These are phyloP conservation scores for Amniataba percoides DNA, from an alignment of 2,797 vertebrate species.

Conservation along the genomic window DNA sequence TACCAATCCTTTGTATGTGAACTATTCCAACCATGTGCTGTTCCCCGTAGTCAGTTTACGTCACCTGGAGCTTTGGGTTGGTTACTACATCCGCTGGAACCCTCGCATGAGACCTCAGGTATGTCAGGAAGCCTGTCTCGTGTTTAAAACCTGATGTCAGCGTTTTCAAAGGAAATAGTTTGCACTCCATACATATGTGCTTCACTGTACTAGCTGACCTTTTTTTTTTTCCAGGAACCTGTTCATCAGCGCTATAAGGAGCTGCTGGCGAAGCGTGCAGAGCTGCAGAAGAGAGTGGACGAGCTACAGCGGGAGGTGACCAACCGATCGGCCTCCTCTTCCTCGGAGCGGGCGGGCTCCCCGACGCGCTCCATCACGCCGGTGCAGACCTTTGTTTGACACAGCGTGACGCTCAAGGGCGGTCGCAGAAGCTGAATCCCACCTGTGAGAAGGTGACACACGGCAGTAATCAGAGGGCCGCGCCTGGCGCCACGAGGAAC, in stretches of 20 bases:
- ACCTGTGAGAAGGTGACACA: slow-evolving; percentile 36
- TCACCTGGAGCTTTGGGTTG: slow-evolving; percentile 97
- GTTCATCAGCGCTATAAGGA: slow-evolving; percentile 95
- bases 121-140: slow-evolving; percentile 16
- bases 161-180: not conserved
- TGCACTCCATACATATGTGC: not conserved
- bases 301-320: slow-evolving; percentile 94
- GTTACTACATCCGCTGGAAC: slow-evolving; percentile 99
- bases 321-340: slow-evolving; percentile 89
- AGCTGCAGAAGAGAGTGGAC: slow-evolving; percentile 96
- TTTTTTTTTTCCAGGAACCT: slow-evolving; percentile 86
- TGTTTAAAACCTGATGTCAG: not conserved
- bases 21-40: slow-evolving; percentile 95
- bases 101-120: slow-evolving; percentile 97
- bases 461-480: slow-evolving; percentile 14
- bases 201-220: not conserved
- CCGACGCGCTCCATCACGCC: slow-evolving; percentile 92
- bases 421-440: slow-evolving; percentile 19
- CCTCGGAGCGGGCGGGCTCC: slow-evolving; percentile 91
- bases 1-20: slow-evolving; percentile 94
- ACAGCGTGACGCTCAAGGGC: not conserved
- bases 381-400: slow-evolving; percentile 94
- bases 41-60: slow-evolving; percentile 97
- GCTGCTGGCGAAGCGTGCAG: slow-evolving; percentile 92
- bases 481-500: slow-evolving; percentile 7